These are phyloP conservation scores for Gadus chalcogrammus DNA, from an alignment of 2,113 vertebrate genomes.

Conservation along the genomic window DNA sequence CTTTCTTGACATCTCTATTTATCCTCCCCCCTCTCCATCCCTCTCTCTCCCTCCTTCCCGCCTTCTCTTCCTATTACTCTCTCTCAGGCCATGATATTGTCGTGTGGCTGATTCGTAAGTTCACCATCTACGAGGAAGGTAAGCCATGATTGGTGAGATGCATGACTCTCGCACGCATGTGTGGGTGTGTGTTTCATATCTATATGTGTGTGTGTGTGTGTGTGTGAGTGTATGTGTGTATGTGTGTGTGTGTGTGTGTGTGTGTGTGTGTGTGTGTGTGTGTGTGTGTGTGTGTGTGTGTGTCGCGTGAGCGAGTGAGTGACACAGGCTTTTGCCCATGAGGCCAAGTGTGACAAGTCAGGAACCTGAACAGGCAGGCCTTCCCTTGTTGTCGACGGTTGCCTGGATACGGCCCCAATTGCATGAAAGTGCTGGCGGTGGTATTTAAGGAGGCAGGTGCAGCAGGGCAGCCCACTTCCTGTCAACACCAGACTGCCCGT, in stretches of 20 bases:
- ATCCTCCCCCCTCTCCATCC: slow-evolving; percentile 1
- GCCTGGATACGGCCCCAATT: too few relatives aligned
- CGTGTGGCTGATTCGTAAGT: slow-evolving; percentile 84
- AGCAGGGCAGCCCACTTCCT: too few relatives aligned
- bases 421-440: too few relatives aligned
- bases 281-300: slow-evolving; percentile 11
- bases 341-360: too few relatives aligned
- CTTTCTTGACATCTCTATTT: not conserved
- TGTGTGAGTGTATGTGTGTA: slow-evolving; percentile 1
- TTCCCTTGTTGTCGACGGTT: too few relatives aligned
- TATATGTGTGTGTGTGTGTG: slow-evolving; percentile 9
- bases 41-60: not conserved
- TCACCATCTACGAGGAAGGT: slow-evolving; percentile 82
- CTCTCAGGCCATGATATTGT: slow-evolving; percentile 78
- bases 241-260: slow-evolving; percentile 8
- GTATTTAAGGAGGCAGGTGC: too few relatives aligned
- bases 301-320: not conserved
- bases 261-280: slow-evolving; percentile 10
- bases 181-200: slow-evolving; percentile 3
- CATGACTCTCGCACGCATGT: not conserved
- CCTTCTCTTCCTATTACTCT: slow-evolving; percentile 5
- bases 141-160: slow-evolving; percentile 36
- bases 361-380: too few relatives aligned
- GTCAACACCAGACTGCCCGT: too few relatives aligned
- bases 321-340: too few relatives aligned